A percentile compares a stretch with the other conserved stretches of the same genome.
Conservation (phyloP, 2,888 invertebrate species). For the Chorisops tibialis region DNA sequence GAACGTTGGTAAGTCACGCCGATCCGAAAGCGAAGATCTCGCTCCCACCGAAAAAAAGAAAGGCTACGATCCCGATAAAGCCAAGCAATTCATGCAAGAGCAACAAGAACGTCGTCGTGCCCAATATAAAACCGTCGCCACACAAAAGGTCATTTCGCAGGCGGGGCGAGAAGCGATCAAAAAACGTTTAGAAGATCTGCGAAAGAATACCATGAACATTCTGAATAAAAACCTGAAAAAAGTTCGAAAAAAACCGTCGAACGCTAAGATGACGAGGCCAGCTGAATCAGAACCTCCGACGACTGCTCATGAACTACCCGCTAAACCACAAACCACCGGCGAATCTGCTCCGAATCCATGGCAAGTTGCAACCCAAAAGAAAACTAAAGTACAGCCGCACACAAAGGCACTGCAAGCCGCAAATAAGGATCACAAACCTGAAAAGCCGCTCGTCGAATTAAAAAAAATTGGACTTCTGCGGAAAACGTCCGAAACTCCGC, state of each 20-base stretch:
- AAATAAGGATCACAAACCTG: neutral
- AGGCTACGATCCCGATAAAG: constrained; percentile 55
- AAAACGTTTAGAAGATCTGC: constrained; percentile 53
- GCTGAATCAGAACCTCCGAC: neutral
- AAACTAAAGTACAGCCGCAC: constrained; percentile 16
- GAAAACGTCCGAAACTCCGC: constrained; percentile 32
- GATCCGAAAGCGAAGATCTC: neutral
- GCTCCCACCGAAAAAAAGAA: constrained; percentile 35
- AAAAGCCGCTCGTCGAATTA: neutral
- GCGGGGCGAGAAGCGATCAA: constrained; percentile 44
- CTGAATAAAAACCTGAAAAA: constrained; percentile 50
- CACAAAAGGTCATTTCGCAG: constrained; percentile 48
- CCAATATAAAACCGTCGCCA: constrained; percentile 39
- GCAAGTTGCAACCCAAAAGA: constrained; percentile 20
- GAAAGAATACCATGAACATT: constrained; percentile 51
- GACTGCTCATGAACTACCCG: no score
- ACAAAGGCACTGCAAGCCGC: neutral
- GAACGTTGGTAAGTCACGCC: constrained; percentile 18
- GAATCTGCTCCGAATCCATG: neutral
- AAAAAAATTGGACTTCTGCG: constrained; percentile 41
- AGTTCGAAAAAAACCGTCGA: constrained; percentile 36
- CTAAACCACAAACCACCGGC: neutral
- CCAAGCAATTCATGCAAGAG: constrained; percentile 57
- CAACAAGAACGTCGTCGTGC: constrained; percentile 54
- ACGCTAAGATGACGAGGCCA: constrained; percentile 27